Evolutionary conservation across 2,113 vertebrate species (phyloP).

Genomic region (Mesoclemmys tuberculata): DNA sequence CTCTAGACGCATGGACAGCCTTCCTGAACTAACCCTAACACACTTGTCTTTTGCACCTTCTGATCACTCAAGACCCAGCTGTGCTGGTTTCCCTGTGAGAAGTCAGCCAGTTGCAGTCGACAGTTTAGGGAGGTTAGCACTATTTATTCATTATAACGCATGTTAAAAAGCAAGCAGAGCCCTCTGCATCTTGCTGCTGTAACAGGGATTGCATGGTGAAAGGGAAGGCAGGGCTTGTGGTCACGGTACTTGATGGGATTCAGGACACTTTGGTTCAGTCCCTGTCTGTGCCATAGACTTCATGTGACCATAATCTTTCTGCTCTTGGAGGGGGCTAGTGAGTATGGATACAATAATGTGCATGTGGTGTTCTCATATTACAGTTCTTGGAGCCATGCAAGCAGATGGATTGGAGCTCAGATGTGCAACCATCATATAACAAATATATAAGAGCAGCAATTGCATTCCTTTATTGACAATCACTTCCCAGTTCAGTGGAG

Average conservation of each 20-base stretch:
- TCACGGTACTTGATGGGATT: background rate
- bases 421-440: background rate
- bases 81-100: background rate
- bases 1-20: background rate
- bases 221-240: background rate
- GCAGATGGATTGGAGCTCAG: background rate
- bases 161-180: background rate
- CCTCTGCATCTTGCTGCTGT: background rate
- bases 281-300: background rate
- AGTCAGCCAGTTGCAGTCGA: background rate
- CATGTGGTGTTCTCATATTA: background rate
- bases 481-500: background rate
- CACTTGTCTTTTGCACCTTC: background rate
- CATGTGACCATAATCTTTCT: background rate
- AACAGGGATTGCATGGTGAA: background rate
- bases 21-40: background rate
- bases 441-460: background rate
- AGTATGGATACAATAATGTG: background rate
- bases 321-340: background rate
- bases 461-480: background rate
- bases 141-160: background rate
- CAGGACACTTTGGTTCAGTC: background rate
- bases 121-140: rapidly evolving
- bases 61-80: background rate
- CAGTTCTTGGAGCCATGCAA: background rate